These are phyloP conservation scores for Chionoecetes opilio DNA, from an alignment of 1,140 invertebrate genomes.

Conservation along the genomic window DNA sequence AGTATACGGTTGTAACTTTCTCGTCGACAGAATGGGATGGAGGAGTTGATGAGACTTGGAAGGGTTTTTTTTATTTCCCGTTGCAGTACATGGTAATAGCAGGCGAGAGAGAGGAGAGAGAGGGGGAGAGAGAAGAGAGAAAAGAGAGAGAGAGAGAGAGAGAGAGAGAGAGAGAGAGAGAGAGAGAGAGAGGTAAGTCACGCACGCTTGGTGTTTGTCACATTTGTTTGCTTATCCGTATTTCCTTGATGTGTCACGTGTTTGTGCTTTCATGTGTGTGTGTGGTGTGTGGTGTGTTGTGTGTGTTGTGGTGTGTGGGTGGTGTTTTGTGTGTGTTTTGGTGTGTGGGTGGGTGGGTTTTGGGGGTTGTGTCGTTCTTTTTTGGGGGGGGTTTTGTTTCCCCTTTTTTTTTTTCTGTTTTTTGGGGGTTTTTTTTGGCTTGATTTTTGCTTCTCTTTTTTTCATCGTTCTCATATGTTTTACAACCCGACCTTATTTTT, in stretches of 20 bases:
- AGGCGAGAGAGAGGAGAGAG: not conserved
- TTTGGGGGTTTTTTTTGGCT: no score
- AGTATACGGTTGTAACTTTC: no score
- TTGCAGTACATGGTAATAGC: no score
- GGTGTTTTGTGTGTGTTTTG: not conserved
- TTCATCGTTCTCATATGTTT: no score
- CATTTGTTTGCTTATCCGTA: not conserved
- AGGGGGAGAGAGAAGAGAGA: no score
- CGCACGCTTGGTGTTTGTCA: not conserved
- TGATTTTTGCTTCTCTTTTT: no score
- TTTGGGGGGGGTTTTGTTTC: not conserved
- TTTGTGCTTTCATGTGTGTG: not conserved
- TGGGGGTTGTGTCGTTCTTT: no score
- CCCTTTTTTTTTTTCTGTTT: not conserved
- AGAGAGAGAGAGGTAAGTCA: not conserved
- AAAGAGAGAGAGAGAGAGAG: constrained; percentile 6
- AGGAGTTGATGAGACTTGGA: no score
- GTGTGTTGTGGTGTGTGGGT: not conserved
- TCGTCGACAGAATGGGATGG: no score
- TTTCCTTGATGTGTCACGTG: not conserved
- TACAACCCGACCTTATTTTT: no score
- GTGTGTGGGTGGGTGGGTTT: not conserved
- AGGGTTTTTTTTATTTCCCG: no score
- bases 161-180: constrained; percentile 27
- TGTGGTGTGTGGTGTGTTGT: not conserved